Base-by-base conservation (phyloP, 2,113 vertebrate genomes). In the Phylloscopus trochilus region DNA sequence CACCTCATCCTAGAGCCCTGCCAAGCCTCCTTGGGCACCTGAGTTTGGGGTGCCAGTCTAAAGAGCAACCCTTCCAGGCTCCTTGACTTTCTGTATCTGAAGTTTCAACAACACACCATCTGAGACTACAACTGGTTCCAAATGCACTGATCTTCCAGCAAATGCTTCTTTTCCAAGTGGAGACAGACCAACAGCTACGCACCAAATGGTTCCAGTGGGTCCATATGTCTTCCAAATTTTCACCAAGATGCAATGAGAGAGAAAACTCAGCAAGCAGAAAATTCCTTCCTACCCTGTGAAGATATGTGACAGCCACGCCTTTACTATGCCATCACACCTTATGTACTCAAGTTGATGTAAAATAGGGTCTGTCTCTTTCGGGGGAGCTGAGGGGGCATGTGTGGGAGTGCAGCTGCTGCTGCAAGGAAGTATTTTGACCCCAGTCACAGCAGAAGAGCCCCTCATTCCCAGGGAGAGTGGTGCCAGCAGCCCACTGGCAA, bases 321-420 rank as follows among this genome's bases (percentile, higher is more conserved):
- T 83, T 27, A 49, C 58, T 44, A 3, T 9, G 7, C 35, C 30
- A 5, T 18, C 41, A 44, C 15, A 41, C 15, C 26, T 62, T 33
- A 10, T 0, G 0, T 6, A 15, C 33, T 66, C 70, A 26, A 26
- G 23, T 9, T 11, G 55, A 22, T 3, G 6, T 24, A 28, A 51
- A 33, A 26, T 4, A 0, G 0, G 4, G 7, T n/a, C n/a, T 5
- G 0, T 4, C 13, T 56, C 31, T 43, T 52, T 22, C 1, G 1
- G 28, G 21, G 26, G 26, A 63, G 18, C 24, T 53, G 13, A 37
- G 44, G 23, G 21, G 33, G 10, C 18, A 33, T 0, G 0, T 0
- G 0, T 9, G 18, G 37, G 72, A 30, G 18, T 4, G 2, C 35
- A 70, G 63, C 41, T 35, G 28, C n/a, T 3, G 2, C 43, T 60